phyloP scores from a whole-genome alignment of 2,888 invertebrate genomes.

The Acronicta alni region DNA sequence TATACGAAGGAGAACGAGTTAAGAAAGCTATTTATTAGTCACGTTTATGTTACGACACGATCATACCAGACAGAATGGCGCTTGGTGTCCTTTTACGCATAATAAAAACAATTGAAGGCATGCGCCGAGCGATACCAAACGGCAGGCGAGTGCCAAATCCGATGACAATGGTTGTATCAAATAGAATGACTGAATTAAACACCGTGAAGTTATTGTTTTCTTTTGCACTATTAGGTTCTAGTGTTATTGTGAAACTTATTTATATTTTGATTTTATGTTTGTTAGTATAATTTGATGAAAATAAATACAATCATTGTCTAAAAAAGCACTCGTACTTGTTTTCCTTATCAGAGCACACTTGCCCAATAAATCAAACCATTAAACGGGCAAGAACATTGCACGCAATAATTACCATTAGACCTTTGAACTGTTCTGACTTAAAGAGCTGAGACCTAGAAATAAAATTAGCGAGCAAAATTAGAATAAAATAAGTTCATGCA shows the following conservation, averaged over 20 bases:
- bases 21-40: conserved; percentile 62
- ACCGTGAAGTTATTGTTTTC: conserved; percentile 37
- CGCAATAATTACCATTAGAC: conserved; percentile 30
- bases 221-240: conserved; percentile 28
- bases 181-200: conserved; percentile 62
- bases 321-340: not conserved
- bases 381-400: conserved; percentile 19
- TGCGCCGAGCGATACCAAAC: conserved; percentile 60
- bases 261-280: not conserved
- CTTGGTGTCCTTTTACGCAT: conserved; percentile 60
- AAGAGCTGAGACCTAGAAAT: conserved; percentile 44
- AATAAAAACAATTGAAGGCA: conserved; percentile 64
- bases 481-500: conserved; percentile 45
- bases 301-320: not conserved
- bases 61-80: conserved; percentile 63
- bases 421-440: conserved; percentile 36
- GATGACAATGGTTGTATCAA: conserved; percentile 63
- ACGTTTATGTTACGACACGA: conserved; percentile 49
- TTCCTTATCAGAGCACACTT: not conserved
- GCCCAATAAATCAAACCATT: conserved; percentile 23
- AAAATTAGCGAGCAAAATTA: conserved; percentile 47
- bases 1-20: conserved; percentile 30
- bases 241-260: not conserved
- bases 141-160: conserved; percentile 68
- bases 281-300: not conserved